These are phyloP conservation scores for Furnarius figulus DNA, from an alignment of 2,113 vertebrate genomes.

Conservation along the genomic window DNA sequence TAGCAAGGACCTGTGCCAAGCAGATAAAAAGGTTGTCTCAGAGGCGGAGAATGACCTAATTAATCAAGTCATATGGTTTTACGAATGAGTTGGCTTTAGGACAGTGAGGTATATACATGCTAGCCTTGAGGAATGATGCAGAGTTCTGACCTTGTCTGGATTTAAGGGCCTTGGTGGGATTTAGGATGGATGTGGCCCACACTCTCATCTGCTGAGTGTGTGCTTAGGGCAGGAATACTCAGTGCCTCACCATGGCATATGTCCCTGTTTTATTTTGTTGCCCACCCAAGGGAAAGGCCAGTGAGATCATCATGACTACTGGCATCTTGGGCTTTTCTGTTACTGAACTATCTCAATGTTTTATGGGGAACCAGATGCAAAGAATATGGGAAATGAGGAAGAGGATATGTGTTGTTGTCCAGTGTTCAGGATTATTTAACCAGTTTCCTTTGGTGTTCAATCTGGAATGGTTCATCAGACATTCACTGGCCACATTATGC, in stretches of 20 bases:
- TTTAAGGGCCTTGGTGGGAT: neutral
- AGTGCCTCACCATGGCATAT: neutral
- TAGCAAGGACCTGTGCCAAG: neutral
- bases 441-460: neutral
- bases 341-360: neutral
- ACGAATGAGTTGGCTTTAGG: neutral
- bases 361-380: neutral
- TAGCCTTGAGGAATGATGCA: neutral
- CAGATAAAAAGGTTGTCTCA: neutral
- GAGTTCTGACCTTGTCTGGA: neutral
- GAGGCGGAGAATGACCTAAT: neutral
- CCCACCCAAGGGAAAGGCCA: neutral
- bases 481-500: neutral
- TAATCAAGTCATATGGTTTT: neutral
- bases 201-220: neutral
- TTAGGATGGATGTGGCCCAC: neutral
- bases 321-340: neutral
- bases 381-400: neutral
- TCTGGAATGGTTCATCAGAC: neutral
- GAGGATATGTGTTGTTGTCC: neutral
- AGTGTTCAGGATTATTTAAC: neutral
- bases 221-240: neutral
- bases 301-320: neutral
- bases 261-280: neutral
- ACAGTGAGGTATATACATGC: neutral